Conservation (phyloP, 2,113 vertebrate genomes). For the Clinocottus analis region DNA sequence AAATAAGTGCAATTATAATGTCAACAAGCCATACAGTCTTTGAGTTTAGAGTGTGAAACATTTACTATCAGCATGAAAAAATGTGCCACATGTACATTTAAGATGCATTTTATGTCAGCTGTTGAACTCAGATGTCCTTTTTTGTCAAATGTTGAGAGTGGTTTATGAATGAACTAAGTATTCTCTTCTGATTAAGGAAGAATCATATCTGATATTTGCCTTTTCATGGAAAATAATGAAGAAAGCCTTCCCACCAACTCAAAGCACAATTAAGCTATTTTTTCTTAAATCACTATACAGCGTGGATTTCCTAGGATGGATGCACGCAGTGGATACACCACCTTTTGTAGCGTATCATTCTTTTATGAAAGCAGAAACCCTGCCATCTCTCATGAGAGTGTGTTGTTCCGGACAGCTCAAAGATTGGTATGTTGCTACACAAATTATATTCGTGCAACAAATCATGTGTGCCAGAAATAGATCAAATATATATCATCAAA, state of each 20-base stretch:
- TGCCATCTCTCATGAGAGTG: no score
- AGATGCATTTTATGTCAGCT: background rate
- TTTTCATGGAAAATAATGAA: background rate
- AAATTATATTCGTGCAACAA: no score
- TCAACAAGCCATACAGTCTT: background rate
- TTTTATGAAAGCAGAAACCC: no score
- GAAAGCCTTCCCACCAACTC: background rate
- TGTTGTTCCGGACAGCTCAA: no score
- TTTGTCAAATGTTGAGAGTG: background rate
- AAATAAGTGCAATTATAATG: background rate
- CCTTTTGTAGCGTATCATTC: background rate
- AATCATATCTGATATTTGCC: background rate
- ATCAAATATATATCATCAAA: no score
- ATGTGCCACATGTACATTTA: background rate
- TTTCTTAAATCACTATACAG: background rate
- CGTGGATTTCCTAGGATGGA: background rate
- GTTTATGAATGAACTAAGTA: background rate
- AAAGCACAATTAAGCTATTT: background rate
- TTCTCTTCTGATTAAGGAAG: no score
- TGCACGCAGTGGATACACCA: background rate
- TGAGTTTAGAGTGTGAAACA: background rate
- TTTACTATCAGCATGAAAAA: background rate
- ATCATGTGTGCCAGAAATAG: no score
- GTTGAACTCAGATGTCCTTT: background rate
- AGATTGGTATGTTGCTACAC: no score